phyloP scores from a whole-genome alignment of 2,888 invertebrate genomes.

The Erebia ligea region DNA sequence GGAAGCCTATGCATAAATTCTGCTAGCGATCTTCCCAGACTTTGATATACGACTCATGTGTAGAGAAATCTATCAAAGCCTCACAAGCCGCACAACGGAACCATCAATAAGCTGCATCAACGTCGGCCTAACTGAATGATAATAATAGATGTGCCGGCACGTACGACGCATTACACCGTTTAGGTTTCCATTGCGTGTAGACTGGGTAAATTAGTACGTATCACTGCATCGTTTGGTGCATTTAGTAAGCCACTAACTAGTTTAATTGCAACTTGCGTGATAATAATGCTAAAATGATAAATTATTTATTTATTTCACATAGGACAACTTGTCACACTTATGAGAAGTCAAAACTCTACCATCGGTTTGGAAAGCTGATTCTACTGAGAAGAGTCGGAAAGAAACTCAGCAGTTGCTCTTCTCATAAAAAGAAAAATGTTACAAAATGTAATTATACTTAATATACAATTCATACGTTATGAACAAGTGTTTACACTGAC shows the following conservation, averaged over 20 bases:
- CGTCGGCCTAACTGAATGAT: slow-evolving; percentile 16
- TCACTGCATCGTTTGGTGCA: slow-evolving; percentile 6
- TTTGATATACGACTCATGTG: slow-evolving; percentile 7
- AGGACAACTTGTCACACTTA: too few species aligned
- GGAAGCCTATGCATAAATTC: slow-evolving; percentile 7
- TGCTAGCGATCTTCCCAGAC: slow-evolving; percentile 6
- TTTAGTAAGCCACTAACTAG: slow-evolving; percentile 1
- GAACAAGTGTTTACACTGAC: too few species aligned
- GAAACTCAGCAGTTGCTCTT: too few species aligned
- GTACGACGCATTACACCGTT: slow-evolving; percentile 16
- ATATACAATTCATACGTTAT: too few species aligned
- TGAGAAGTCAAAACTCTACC: too few species aligned
- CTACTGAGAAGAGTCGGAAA: too few species aligned
- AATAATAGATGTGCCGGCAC: slow-evolving; percentile 14
- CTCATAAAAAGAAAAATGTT: too few species aligned
- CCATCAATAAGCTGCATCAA: slow-evolving; percentile 27
- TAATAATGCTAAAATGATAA: too few species aligned
- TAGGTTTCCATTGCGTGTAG: slow-evolving; percentile 10
- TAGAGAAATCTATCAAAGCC: slow-evolving; percentile 10
- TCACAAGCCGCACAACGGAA: slow-evolving; percentile 9
- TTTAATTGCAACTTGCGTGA: neutral
- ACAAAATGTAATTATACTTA: too few species aligned
- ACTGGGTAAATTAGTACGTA: slow-evolving; percentile 7
- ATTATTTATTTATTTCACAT: too few species aligned
- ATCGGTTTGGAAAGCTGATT: too few species aligned